Conservation (phyloP, 1,140 invertebrate genomes). For the Sinella curviseta region DNA sequence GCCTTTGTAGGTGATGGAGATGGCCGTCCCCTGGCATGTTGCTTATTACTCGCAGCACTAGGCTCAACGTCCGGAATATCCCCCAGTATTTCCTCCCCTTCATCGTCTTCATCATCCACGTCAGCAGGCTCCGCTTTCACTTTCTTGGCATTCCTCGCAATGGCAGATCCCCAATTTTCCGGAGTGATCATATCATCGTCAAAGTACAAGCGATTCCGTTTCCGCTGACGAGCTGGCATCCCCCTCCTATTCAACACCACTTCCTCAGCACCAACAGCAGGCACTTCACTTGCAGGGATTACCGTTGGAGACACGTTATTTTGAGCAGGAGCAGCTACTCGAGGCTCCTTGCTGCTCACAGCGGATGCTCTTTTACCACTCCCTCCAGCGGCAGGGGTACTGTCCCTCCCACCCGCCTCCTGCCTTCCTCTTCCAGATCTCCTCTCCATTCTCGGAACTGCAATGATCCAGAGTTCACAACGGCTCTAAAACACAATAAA, state of each 20-base stretch:
- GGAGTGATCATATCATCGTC: conserved; percentile 84
- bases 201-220: conserved; percentile 86
- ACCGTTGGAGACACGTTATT: neutral
- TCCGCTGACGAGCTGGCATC: conserved; percentile 84
- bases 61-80: conserved; percentile 54
- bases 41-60: conserved; percentile 17
- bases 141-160: conserved; percentile 20
- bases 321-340: neutral
- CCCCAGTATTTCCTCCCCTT: conserved; percentile 57
- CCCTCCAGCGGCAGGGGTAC: neutral
- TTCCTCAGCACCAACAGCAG: conserved; percentile 38
- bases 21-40: conserved; percentile 53
- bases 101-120: conserved; percentile 56
- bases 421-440: neutral
- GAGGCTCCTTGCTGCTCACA: neutral
- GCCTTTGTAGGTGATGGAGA: conserved; percentile 9
- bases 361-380: neutral
- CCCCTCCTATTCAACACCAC: conserved; percentile 77
- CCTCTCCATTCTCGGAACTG: conserved; percentile 1
- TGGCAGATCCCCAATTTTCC: conserved; percentile 57
- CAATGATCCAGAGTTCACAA: no score
- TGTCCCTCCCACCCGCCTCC: neutral
- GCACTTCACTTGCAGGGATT: conserved; percentile 10
- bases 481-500: neutral
- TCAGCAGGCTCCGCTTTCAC: conserved; percentile 51